Evolutionary conservation across 1,140 invertebrate species (phyloP).

Genomic region (Drosophila jambulina): DNA sequence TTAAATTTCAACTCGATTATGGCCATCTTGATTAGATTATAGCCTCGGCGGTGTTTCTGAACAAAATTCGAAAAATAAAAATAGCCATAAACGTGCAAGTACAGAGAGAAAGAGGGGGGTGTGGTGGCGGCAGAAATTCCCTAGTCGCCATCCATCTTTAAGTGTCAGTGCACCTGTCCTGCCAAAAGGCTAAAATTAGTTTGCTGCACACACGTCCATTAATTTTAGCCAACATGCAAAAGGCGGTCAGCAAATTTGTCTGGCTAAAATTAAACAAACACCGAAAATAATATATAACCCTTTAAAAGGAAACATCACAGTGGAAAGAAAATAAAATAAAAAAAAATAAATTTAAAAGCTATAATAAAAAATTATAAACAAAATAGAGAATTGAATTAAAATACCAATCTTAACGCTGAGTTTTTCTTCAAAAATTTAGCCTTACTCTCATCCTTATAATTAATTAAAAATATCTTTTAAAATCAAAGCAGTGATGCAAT

Average conservation of each 20-base stretch:
- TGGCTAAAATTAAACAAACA: conserved; percentile 18
- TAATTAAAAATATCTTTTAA: neutral
- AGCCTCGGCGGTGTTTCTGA: conserved; percentile 1
- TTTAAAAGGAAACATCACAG: neutral
- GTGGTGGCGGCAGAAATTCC: neutral
- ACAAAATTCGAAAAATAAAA: conserved; percentile 27
- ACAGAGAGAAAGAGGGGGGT: neutral
- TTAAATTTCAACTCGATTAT: conserved; percentile 60
- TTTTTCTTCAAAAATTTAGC: neutral
- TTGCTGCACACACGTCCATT: conserved; percentile 14
- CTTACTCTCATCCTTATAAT: neutral
- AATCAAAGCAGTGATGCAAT: neutral
- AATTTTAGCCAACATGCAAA: conserved; percentile 59
- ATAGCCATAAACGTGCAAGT: conserved; percentile 6
- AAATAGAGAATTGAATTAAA: neutral
- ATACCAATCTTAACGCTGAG: too few relatives aligned
- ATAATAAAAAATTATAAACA: neutral
- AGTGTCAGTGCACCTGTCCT: conserved; percentile 47
- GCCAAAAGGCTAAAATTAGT: conserved; percentile 25
- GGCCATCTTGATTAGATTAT: conserved; percentile 58
- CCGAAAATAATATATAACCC: neutral
- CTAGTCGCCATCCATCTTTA: conserved; percentile 24
- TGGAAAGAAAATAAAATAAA: neutral
- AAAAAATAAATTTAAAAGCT: neutral
- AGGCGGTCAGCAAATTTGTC: conserved; percentile 47